Base-by-base conservation (phyloP, 2,888 invertebrate species). In the Scrobipalpa costella region DNA sequence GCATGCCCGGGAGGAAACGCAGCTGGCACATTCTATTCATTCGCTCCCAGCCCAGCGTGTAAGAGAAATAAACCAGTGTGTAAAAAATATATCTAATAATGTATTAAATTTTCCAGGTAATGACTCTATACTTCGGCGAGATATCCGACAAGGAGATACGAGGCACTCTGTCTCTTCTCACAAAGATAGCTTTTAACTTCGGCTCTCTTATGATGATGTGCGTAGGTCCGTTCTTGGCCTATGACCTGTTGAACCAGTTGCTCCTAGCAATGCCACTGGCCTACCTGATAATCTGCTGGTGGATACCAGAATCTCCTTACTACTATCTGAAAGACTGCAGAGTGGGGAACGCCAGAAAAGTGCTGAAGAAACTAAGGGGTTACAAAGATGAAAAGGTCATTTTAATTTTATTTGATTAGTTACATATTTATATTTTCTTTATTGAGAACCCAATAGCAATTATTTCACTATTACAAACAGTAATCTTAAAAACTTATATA, bases 291-390 rank as follows among this genome's bases (percentile, higher is more conserved):
- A 84, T 81, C 0, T 93, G 93, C 68, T 78, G 84, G 64, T 92
- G 92, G 82, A 92, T 93, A 74, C 94, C 94, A 0, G 94, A 94
- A 71, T 92, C 93, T 0, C 94, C 94, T 0, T 93, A 93, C 70
- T 93, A 84, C 69, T 80, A 93, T 47, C 73, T 94, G 40, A 93
- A 92, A 77, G 87, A 85, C 63, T 88, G 89, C 0, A 80, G 84
- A n/a, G 80, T 87, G 0, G 83, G 84, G 2, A 77, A 82, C 0
- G 93, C 93, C 0, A 85, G 80, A 65, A 76, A 75, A 5, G 86
- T 80, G n/a, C 69, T 93, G 27, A 73, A 68, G 61, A 79, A 72
- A 49, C 72, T 93, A 9, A 86, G 85, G 62, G 88, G 90, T 7
- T 76, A 68, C 64, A 77, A 76, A 49, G 79, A 83, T 72, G 71